A percentile compares a stretch with the other conserved stretches of the same genome.
phyloP scores from a whole-genome alignment of 2,888 invertebrate genomes.

The Serrognathus titanus region DNA sequence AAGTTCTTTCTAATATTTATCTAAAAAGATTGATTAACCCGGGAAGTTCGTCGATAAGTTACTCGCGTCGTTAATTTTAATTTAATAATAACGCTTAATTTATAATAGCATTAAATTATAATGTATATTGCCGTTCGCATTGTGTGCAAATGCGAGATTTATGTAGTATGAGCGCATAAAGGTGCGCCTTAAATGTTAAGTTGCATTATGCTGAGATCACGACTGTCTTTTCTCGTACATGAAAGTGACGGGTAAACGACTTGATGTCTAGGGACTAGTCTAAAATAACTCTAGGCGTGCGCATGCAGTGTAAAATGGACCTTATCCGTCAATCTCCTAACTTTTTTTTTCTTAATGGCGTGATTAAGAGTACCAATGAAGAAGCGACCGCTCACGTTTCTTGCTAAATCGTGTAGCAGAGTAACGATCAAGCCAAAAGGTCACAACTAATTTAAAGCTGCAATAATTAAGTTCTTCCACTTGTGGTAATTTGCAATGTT shows the following conservation, averaged over 20 bases:
- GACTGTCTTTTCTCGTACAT: conserved; percentile 1
- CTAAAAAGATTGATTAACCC: too few species aligned
- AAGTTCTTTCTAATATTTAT: too few species aligned
- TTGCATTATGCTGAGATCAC: conserved; percentile 1
- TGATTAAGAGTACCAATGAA: not conserved
- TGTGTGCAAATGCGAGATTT: conserved; percentile 3
- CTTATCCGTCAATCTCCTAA: conserved; percentile 12
- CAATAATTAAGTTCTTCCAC: too few species aligned
- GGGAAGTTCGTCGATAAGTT: too few species aligned
- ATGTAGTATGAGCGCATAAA: not conserved
- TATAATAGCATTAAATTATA: not conserved
- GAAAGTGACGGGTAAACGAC: conserved; percentile 3
- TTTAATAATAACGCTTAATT: too few species aligned
- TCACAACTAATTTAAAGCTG: conserved; percentile 16
- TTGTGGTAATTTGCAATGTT: too few species aligned
- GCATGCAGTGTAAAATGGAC: conserved; percentile 21
- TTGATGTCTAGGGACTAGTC: not conserved
- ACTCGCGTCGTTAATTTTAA: too few species aligned
- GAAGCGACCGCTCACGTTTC: not conserved
- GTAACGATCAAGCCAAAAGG: conserved; percentile 17
- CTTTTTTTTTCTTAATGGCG: not conserved
- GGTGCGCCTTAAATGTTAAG: not conserved
- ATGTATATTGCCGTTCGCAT: not conserved
- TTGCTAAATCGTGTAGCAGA: not conserved
- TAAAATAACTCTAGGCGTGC: conserved; percentile 14